Evolutionary conservation across 2,797 vertebrate species (phyloP), one percentile per base, ranked within the genome.

Genomic region (Parauchenoglanis ngamensis): DNA sequence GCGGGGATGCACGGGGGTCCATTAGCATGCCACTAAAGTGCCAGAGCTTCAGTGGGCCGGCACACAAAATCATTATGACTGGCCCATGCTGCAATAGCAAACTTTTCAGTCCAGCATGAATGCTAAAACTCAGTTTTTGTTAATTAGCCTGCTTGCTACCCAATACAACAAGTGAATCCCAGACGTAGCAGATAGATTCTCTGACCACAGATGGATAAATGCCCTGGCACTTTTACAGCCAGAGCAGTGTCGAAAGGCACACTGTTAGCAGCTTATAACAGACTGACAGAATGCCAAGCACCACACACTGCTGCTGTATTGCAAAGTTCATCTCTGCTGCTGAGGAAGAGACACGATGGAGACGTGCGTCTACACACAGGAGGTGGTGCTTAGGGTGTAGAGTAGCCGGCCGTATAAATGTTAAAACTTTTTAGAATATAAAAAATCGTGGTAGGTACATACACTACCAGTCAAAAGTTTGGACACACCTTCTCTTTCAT

Each of bases 1-100:
- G 79, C 6, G n/a, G n/a, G 23, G 83, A 67, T 54, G 56, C 67
- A 89, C 65, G 57, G 75, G 81, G 80, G 81, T 85, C 83, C 80
- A 91, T 90, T 89, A 91, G 81, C 31, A 63, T 49, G 70, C 35
- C 54, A 84, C 86, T 85, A 89, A 91, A 90, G 89, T 89, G 86
- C 59, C 79, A 86, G 85, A 80, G 83, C 90, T 63, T 86, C 73
- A 59, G 68, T 40, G 72, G 83, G 82, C 23, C n/a, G 84, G 86
- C 76, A 83, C 84, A 63, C 56, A 65, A 84, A 35, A 75, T 89
- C 83, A 86, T 91, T 90, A 90, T 44, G 57, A 83, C 49, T 80
- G 35, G 61, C 35, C 59, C 35, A 85, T 35, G 65, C 49, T 35
- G 65, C 28, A 54, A 31, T 7, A 68, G 28, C 28, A 13, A 83